Percentiles rank a stretch among this genome's conserved stretches.
phyloP scores from a whole-genome alignment of 2,888 invertebrate genomes.

The Drosophila atripex region DNA sequence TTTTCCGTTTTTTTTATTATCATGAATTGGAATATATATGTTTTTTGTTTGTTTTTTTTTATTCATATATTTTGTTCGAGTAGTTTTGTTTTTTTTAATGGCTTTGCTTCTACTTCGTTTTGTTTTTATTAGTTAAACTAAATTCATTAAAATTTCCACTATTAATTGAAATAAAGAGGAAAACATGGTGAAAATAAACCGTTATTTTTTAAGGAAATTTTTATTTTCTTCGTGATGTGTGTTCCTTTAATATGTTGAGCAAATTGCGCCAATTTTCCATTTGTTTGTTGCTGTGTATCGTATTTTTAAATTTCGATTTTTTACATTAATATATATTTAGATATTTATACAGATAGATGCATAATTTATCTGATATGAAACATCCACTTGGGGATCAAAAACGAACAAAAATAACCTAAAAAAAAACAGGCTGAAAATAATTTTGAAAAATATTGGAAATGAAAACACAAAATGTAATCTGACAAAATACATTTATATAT shows the following conservation, averaged over 20 bases:
- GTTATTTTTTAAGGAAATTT: constrained; percentile 10
- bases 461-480: constrained; percentile 33
- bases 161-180: constrained; percentile 46
- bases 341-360: constrained; percentile 42
- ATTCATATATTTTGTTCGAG: constrained; percentile 17
- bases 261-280: constrained; percentile 61
- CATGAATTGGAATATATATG: constrained; percentile 63
- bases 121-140: constrained; percentile 66
- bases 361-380: constrained; percentile 42
- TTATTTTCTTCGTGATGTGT: constrained; percentile 2
- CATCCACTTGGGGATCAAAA: constrained; percentile 14
- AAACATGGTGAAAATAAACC: constrained; percentile 22
- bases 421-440: constrained; percentile 7
- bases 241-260: constrained; percentile 57
- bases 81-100: constrained; percentile 35
- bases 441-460: constrained; percentile 14
- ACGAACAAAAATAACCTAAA: background rate
- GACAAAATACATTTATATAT: constrained; percentile 35
- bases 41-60: constrained; percentile 13
- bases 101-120: constrained; percentile 32
- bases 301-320: constrained; percentile 15
- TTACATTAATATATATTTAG: constrained; percentile 43
- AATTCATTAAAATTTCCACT: constrained; percentile 67
- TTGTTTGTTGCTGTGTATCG: constrained; percentile 11
- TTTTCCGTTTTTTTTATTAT: constrained; percentile 54